A percentile compares a stretch with the other conserved stretches of the same genome.
Evolutionary conservation across 2,797 vertebrate species (phyloP).

Genomic region (Pipistrellus kuhlii): DNA sequence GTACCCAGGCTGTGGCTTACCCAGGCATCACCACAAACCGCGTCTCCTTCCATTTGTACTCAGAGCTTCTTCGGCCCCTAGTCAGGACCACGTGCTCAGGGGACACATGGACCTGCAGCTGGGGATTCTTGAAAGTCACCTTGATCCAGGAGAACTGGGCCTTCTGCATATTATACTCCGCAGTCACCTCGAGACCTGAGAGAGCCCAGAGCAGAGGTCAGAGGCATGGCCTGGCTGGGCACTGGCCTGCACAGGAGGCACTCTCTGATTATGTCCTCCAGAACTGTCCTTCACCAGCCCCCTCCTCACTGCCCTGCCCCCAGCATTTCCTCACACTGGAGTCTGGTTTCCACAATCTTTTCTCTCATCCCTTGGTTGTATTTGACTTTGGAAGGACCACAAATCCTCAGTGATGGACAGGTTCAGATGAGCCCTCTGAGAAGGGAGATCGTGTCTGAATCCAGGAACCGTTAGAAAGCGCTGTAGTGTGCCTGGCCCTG

Average conservation of each 20-base stretch:
- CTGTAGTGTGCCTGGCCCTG: neutral
- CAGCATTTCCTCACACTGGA: neutral
- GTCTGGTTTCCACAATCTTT: neutral
- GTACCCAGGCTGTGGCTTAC: conserved; percentile 39
- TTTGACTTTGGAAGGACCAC: neutral
- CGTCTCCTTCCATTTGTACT: conserved; percentile 72
- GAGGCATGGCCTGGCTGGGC: neutral
- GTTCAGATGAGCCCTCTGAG: neutral
- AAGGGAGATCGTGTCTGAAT: neutral
- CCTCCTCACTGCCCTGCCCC: neutral
- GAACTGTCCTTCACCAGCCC: neutral
- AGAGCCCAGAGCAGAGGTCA: neutral
- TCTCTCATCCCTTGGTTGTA: neutral
- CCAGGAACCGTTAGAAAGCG: fast-evolving
- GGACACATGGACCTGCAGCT: neutral
- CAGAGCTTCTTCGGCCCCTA: conserved; percentile 33
- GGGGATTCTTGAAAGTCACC: conserved; percentile 74
- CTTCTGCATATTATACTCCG: conserved; percentile 66
- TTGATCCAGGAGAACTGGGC: conserved; percentile 81
- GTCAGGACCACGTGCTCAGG: conserved; percentile 64
- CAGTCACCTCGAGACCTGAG: conserved; percentile 82
- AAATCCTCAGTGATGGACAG: neutral
- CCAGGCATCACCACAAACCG: conserved; percentile 20
- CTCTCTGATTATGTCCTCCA: neutral
- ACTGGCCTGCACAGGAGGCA: neutral